Evolutionary conservation across 2,797 vertebrate genomes (phyloP), one percentile per base, ranked within the genome.

Genomic region (Clangula hyemalis): DNA sequence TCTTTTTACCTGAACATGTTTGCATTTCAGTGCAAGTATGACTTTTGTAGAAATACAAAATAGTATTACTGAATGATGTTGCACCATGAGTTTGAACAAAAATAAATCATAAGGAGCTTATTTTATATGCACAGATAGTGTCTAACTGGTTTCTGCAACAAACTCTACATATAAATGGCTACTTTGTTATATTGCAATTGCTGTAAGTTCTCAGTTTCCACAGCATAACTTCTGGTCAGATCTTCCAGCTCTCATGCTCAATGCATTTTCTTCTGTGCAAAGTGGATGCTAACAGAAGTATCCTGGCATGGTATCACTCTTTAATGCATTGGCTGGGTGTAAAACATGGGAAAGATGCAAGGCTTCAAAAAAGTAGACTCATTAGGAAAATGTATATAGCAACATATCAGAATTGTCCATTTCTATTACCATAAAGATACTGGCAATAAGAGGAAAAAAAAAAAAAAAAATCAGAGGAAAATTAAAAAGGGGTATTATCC

Each of bases 151-250:
- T 87, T 75, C 69, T 64, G 15, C 65, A 75, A 13, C 10, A 2
- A 78, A 22, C 6, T 24, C 28, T 7, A 4, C 1, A 0, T 38
- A 25, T 3, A 18, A 73, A 10, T 7, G 32, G 21, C 20, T 61
- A 5, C 30, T 83, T 83, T 8, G 3, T 2, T 22, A 9, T 36
- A 51, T 13, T 66, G 5, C 11, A 66, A 32, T 21, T 32, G 32
- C 3, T 58, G 3, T 2, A 12, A 6, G 6, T 53, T 84, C 43
- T 65, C 27, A 53, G 0, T 8, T 85, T 64, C 45, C 36, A 11
- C 0, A 0, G 11, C 53, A 8, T 13, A 39, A 27, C 34, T 24
- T 17, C 24, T 34, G 39, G 17, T n/a, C 27, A 14, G 32, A 22
- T 56, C 69, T 53, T 81, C 11, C 54, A 62, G 49, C 53, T 80